Evolutionary conservation across 2,888 invertebrate genomes (phyloP).

Genomic region (Lasioglossum vierecki): DNA sequence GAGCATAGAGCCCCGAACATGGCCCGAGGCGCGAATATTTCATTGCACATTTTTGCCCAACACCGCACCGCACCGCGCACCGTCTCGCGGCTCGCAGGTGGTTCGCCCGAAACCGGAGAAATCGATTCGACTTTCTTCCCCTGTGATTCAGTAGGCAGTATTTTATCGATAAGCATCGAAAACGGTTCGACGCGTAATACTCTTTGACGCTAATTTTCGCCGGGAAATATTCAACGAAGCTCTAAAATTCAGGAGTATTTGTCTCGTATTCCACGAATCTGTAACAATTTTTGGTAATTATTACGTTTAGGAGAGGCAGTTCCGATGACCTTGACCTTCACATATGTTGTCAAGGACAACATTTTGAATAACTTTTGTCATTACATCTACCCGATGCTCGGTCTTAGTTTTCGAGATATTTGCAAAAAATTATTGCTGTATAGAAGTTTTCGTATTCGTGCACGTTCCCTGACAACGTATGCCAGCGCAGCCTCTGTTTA

Average conservation of each 20-base stretch:
- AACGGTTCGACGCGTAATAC: neutral
- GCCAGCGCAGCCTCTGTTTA: too few species aligned
- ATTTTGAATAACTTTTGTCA: too few species aligned
- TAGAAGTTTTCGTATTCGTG: too few species aligned
- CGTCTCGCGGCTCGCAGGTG: slow-evolving; percentile 56
- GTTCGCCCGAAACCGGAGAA: neutral
- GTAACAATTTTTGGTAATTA: neutral
- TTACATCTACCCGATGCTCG: too few species aligned
- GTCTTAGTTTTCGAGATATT: too few species aligned
- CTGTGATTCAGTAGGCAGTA: neutral
- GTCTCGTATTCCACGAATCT: neutral
- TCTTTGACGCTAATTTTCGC: neutral
- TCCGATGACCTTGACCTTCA: too few species aligned
- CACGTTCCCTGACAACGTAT: too few species aligned
- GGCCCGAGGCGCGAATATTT: slow-evolving; percentile 66
- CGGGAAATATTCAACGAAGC: neutral
- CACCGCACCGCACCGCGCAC: slow-evolving; percentile 24
- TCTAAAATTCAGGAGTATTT: neutral
- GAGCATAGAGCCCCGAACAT: slow-evolving; percentile 40
- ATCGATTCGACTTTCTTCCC: neutral
- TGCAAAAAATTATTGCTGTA: too few species aligned
- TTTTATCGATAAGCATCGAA: neutral
- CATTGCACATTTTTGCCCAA: slow-evolving; percentile 62
- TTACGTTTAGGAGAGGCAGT: too few species aligned
- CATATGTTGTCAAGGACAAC: too few species aligned